Percentiles rank a stretch among this genome's conserved stretches.
Evolutionary conservation across 2,797 vertebrate species (phyloP).

Genomic region (Gymnoscopelus braueri): DNA sequence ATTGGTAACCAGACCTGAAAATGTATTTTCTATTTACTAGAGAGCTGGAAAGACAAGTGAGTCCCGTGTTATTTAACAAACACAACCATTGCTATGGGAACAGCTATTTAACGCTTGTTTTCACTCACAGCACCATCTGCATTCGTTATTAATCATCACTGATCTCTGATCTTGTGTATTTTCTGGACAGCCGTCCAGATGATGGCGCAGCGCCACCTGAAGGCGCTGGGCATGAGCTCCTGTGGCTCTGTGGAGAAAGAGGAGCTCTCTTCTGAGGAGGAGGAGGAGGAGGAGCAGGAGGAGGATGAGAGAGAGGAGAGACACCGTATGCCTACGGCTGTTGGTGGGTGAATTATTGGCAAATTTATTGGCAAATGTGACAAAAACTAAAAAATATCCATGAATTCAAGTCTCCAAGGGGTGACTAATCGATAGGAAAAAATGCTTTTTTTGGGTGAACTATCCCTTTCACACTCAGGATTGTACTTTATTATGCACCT

Average conservation of each 20-base stretch:
- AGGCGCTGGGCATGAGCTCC: constrained; percentile 76
- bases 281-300: constrained; percentile 72
- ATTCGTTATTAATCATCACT: neutral
- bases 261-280: constrained; percentile 74
- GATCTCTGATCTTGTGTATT: neutral
- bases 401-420: too few relatives aligned
- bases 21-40: too few relatives aligned
- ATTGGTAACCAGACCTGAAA: too few relatives aligned
- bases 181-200: constrained; percentile 86
- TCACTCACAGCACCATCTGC: neutral
- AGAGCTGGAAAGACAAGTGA: too few relatives aligned
- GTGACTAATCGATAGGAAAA: too few relatives aligned
- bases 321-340: constrained; percentile 47
- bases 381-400: too few relatives aligned
- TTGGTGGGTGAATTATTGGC: too few relatives aligned
- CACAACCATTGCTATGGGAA: neutral
- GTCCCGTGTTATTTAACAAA: neutral
- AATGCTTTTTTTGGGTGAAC: too few relatives aligned
- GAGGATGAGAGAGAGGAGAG: constrained; percentile 61
- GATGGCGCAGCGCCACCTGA: constrained; percentile 89
- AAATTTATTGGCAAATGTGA: too few relatives aligned
- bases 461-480: too few relatives aligned
- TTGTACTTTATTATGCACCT: neutral
- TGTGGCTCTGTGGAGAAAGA: constrained; percentile 64
- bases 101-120: neutral